These are phyloP conservation scores for Camponotus floridanus DNA, from an alignment of 1,140 invertebrate genomes.

Conservation along the genomic window DNA sequence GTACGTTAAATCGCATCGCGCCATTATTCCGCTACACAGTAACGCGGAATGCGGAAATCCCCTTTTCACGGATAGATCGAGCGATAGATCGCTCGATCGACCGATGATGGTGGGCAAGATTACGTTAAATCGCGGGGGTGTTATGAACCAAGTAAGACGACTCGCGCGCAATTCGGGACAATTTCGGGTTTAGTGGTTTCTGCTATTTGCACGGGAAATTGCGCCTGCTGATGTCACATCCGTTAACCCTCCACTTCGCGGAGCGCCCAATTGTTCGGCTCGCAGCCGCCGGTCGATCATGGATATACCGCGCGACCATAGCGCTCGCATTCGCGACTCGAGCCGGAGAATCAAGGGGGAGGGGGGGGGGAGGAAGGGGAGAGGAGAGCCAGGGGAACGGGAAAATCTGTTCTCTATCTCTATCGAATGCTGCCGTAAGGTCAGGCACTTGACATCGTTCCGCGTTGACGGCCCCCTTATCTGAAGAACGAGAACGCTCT, in stretches of 20 bases:
- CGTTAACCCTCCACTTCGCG: constrained; percentile 75
- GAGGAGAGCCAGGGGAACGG: background rate
- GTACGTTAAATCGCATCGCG: background rate
- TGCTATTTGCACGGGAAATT: constrained; percentile 84
- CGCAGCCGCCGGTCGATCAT: constrained; percentile 62
- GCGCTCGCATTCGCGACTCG: constrained; percentile 22
- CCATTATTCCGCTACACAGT: constrained; percentile 16
- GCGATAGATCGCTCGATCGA: background rate
- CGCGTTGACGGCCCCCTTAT: constrained; percentile 39
- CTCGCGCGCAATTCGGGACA: constrained; percentile 81
- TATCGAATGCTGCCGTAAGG: constrained; percentile 50
- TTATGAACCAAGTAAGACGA: constrained; percentile 81
- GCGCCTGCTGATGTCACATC: constrained; percentile 84
- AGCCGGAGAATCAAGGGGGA: background rate
- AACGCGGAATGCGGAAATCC: constrained; percentile 39
- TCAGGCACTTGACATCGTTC: constrained; percentile 58
- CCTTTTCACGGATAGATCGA: constrained; percentile 37
- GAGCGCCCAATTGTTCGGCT: constrained; percentile 71
- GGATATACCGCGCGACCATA: constrained; percentile 54
- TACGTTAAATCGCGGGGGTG: constrained; percentile 65
- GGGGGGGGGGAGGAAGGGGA: background rate
- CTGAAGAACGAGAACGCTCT: constrained; percentile 40
- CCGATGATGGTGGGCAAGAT: constrained; percentile 45
- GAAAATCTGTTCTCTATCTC: constrained; percentile 49
- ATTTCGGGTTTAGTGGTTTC: constrained; percentile 84